These are phyloP conservation scores for Ochropleura plecta DNA, from an alignment of 2,888 invertebrate genomes.

Conservation along the genomic window DNA sequence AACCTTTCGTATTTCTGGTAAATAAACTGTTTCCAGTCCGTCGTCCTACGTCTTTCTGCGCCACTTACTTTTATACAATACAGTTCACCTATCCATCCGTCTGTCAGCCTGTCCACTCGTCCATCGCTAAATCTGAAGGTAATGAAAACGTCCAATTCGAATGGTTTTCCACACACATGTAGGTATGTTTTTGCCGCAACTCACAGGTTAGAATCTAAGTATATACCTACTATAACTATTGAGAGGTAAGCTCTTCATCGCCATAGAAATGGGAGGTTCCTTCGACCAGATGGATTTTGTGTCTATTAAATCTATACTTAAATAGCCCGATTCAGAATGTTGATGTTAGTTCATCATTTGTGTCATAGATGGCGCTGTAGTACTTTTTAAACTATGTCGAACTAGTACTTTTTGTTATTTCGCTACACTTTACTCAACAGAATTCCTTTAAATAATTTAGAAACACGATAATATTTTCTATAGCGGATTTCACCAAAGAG, in stretches of 20 bases:
- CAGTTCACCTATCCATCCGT: conserved; percentile 39
- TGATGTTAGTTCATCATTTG: too few relatives aligned
- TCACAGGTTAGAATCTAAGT: not conserved
- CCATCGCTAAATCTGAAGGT: conserved; percentile 18
- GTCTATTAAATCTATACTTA: too few relatives aligned
- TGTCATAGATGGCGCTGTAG: too few relatives aligned
- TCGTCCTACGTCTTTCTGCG: conserved; percentile 18
- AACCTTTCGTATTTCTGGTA: conserved; percentile 8
- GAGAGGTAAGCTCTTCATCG: too few relatives aligned
- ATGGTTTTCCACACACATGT: conserved; percentile 32
- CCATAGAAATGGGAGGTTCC: too few relatives aligned
- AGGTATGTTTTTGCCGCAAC: not conserved
- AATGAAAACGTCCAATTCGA: conserved; percentile 43
- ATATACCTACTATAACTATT: too few relatives aligned
- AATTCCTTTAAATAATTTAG: not conserved
- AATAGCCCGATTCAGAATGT: too few relatives aligned
- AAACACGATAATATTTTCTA: too few relatives aligned
- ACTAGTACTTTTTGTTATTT: too few relatives aligned
- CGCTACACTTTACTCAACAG: not conserved
- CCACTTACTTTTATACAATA: conserved; percentile 20
- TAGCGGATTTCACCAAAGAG: not conserved
- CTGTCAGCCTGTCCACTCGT: conserved; percentile 40
- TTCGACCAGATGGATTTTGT: too few relatives aligned
- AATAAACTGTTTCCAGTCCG: conserved; percentile 8
- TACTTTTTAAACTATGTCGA: too few relatives aligned